phyloP scores from a whole-genome alignment of 2,888 invertebrate genomes.

The Bruchidius siliquastri region DNA sequence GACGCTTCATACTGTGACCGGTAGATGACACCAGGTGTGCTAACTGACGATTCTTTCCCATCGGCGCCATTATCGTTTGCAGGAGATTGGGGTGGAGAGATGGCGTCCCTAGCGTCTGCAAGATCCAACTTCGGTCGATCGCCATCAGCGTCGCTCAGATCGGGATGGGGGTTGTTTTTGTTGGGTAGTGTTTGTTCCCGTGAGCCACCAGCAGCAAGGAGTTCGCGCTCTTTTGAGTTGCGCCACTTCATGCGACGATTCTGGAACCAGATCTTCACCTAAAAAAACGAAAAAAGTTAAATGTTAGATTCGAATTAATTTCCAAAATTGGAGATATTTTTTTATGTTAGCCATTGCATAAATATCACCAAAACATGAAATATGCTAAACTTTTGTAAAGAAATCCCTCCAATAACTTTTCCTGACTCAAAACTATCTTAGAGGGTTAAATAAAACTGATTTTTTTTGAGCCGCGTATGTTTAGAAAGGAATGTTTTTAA shows the following conservation, averaged over 20 bases:
- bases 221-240: conserved; percentile 93
- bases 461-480: no score
- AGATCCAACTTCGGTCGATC: conserved; percentile 67
- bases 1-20: background rate
- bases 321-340: no score
- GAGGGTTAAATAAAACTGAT: no score
- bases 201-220: conserved; percentile 88
- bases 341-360: no score
- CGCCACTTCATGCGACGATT: conserved; percentile 99
- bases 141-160: conserved; percentile 83
- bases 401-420: no score
- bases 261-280: conserved; percentile 92
- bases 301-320: no score
- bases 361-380: no score
- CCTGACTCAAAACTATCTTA: no score
- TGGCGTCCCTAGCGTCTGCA: conserved; percentile 54
- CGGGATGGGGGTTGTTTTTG: conserved; percentile 95
- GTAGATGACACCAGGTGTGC: background rate
- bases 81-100: conserved; percentile 48
- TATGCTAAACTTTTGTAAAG: no score
- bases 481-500: no score
- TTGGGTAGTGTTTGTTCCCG: conserved; percentile 93
- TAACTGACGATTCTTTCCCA: background rate
- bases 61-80: conserved; percentile 22
- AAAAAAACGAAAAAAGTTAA: conserved; percentile 18